These are phyloP conservation scores for Campoletis sonorensis DNA, from an alignment of 1,140 invertebrate species.

Conservation along the genomic window DNA sequence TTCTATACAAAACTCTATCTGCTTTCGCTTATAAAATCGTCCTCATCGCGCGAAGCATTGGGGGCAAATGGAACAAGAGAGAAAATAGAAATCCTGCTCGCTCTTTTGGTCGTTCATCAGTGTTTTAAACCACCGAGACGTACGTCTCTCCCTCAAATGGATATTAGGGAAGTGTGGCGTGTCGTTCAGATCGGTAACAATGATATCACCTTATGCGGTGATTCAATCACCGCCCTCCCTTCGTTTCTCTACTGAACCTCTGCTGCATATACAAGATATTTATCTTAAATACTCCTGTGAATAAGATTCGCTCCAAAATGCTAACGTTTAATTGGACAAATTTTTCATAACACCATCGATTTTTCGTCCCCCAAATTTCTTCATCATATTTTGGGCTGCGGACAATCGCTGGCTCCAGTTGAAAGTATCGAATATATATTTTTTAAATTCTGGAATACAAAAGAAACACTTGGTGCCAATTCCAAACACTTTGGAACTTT, in stretches of 20 bases:
- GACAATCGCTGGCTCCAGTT: no score
- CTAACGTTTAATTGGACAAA: conserved; percentile 34
- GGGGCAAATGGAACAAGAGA: neutral
- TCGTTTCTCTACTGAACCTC: neutral
- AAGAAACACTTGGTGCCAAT: no score
- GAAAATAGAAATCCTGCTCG: conserved; percentile 37
- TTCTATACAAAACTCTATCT: conserved; percentile 14
- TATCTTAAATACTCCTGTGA: neutral
- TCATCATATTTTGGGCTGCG: neutral
- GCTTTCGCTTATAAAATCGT: conserved; percentile 25
- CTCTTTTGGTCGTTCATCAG: conserved; percentile 26
- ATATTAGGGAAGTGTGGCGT: conserved; percentile 20
- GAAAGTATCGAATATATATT: no score
- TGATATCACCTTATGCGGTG: conserved; percentile 36
- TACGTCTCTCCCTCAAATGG: conserved; percentile 18
- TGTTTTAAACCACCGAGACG: conserved; percentile 42
- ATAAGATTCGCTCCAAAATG: neutral
- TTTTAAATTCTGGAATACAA: no score
- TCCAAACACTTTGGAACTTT: no score
- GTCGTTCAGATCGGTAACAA: conserved; percentile 12
- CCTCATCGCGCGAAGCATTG: neutral
- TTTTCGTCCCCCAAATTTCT: neutral
- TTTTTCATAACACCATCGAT: neutral
- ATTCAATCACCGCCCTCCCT: conserved; percentile 36
- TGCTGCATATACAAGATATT: conserved; percentile 5